Evolutionary conservation across 2,888 invertebrate species (phyloP).

Genomic region (Flexamia atlantica): DNA sequence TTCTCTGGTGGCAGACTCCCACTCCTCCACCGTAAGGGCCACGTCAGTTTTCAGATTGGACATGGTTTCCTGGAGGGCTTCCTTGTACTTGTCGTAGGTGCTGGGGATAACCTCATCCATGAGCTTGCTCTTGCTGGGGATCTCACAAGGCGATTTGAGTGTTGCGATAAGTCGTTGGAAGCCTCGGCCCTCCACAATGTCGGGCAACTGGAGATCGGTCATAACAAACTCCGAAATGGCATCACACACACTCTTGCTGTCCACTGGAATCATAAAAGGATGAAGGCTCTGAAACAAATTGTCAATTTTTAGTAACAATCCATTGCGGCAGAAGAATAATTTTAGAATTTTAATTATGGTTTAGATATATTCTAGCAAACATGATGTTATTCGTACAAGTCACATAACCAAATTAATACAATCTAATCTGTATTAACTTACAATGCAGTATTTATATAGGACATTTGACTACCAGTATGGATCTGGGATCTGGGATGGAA

Average conservation of each 20-base stretch:
- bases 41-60: constrained; percentile 71
- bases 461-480: too few relatives aligned
- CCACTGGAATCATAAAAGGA: constrained; percentile 66
- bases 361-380: too few relatives aligned
- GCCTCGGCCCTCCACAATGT: constrained; percentile 75
- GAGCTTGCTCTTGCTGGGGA: constrained; percentile 75
- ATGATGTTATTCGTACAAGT: too few relatives aligned
- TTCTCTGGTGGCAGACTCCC: constrained; percentile 74
- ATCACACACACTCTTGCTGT: constrained; percentile 75
- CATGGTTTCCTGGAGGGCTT: constrained; percentile 72
- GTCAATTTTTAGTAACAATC: too few relatives aligned
- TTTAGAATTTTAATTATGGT: too few relatives aligned
- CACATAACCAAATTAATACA: too few relatives aligned
- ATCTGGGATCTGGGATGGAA: too few relatives aligned
- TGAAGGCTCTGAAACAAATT: constrained; percentile 33
- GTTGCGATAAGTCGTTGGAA: constrained; percentile 76
- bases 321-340: too few relatives aligned
- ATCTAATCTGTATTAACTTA: too few relatives aligned
- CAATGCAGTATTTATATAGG: too few relatives aligned
- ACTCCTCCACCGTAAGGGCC: constrained; percentile 75
- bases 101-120: constrained; percentile 76
- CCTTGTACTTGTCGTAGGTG: constrained; percentile 74
- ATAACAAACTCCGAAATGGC: constrained; percentile 76
- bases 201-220: constrained; percentile 75
- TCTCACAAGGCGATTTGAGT: constrained; percentile 75